Percentiles rank a stretch among this genome's conserved stretches.
These are phyloP conservation scores for Gallinago nigripennis DNA, from an alignment of 2,797 vertebrate genomes.

Conservation along the genomic window DNA sequence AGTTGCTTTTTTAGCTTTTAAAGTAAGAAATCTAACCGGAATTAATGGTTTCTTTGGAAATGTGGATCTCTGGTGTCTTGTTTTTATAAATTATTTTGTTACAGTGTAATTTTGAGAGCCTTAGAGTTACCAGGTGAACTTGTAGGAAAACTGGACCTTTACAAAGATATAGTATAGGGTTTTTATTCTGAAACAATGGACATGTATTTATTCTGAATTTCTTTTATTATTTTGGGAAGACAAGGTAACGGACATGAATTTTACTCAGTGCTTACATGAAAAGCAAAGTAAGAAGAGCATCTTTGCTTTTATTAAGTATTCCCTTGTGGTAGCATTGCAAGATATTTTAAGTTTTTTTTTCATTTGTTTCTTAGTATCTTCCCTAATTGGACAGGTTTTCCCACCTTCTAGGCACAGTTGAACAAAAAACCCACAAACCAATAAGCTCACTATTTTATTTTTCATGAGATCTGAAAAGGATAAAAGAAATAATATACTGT, in stretches of 20 bases:
- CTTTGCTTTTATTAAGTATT: neutral
- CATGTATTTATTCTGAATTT: neutral
- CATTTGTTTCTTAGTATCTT: neutral
- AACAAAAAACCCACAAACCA: neutral
- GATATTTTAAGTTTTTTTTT: neutral
- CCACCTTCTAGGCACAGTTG: neutral
- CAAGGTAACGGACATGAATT: neutral
- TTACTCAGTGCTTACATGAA: neutral
- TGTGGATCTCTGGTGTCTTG: fast-evolving
- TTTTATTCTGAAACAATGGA: neutral
- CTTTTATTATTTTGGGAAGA: neutral
- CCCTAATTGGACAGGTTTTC: neutral
- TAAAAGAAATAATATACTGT: neutral
- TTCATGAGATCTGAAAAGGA: neutral
- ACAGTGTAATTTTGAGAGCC: neutral
- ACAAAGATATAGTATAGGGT: neutral
- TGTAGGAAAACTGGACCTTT: neutral
- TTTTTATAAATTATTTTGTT: neutral
- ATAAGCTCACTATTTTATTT: neutral
- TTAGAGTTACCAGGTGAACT: neutral
- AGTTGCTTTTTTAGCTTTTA: neutral
- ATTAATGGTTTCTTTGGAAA: neutral
- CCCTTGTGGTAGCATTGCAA: neutral
- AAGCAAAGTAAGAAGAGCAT: neutral
- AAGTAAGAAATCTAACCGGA: neutral